phyloP scores from a whole-genome alignment of 2,888 invertebrate species.

The Emmelina monodactyla region DNA sequence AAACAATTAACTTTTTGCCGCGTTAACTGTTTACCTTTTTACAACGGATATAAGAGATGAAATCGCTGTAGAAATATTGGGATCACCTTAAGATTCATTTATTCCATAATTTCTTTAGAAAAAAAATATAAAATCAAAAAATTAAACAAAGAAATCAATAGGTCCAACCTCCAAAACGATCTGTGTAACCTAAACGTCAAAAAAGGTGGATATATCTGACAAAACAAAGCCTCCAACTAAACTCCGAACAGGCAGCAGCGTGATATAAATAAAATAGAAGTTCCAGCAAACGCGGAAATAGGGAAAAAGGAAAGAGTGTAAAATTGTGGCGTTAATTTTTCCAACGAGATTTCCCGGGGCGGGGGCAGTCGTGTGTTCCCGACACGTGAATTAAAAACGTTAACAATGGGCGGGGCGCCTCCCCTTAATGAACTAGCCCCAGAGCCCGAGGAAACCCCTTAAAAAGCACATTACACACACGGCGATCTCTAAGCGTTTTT shows the following conservation, averaged over 20 bases:
- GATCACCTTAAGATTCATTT: no score
- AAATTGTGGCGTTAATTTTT: slow-evolving; percentile 62
- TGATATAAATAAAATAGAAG: slow-evolving; percentile 59
- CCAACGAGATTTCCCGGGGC: slow-evolving; percentile 55
- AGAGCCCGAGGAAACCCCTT: slow-evolving; percentile 1
- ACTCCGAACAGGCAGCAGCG: slow-evolving; percentile 44
- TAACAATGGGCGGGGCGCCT: slow-evolving; percentile 52
- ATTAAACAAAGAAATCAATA: no score
- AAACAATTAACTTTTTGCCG: slow-evolving; percentile 64
- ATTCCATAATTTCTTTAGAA: no score
- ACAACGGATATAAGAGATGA: slow-evolving; percentile 20
- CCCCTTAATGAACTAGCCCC: slow-evolving; percentile 52
- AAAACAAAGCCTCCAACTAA: no score
- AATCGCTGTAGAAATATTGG: no score
- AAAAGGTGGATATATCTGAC: no score
- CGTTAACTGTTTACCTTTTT: slow-evolving; percentile 21
- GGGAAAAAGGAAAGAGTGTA: no score
- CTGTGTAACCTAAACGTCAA: no score
- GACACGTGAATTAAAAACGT: slow-evolving; percentile 65
- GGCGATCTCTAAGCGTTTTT: slow-evolving; percentile 10
- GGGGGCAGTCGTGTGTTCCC: slow-evolving; percentile 47
- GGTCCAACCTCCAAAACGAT: no score
- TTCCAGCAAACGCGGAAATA: slow-evolving; percentile 45
- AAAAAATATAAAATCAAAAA: no score
- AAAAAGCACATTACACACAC: slow-evolving; percentile 19